phyloP scores from a whole-genome alignment of 2,888 invertebrate species.

The Brenthis hecate region DNA sequence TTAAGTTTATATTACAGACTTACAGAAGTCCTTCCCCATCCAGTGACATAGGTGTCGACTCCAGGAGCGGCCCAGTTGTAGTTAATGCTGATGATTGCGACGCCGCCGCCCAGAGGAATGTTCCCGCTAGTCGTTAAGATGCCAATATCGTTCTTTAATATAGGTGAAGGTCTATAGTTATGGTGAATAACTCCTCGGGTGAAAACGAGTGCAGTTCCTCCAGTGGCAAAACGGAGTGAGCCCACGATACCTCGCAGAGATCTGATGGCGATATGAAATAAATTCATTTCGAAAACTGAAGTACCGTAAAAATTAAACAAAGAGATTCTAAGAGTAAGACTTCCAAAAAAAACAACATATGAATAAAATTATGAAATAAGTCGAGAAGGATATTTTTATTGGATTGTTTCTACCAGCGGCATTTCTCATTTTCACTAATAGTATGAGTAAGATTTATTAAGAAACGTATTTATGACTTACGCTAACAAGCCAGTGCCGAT shows the following conservation, averaged over 20 bases:
- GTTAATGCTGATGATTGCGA: conserved; percentile 31
- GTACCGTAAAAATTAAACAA: too few relatives aligned
- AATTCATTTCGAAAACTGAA: neutral
- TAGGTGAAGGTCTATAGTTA: conserved; percentile 48
- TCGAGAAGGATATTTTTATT: too few relatives aligned
- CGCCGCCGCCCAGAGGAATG: conserved; percentile 37
- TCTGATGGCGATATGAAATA: conserved; percentile 41
- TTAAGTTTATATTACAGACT: conserved; percentile 21
- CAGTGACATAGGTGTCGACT: conserved; percentile 44
- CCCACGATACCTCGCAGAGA: conserved; percentile 58
- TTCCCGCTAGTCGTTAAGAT: conserved; percentile 41
- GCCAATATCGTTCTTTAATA: conserved; percentile 52
- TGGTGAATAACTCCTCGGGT: conserved; percentile 59
- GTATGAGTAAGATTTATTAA: too few relatives aligned
- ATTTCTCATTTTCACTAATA: too few relatives aligned
- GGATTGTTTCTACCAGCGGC: too few relatives aligned
- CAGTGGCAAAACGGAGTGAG: conserved; percentile 57
- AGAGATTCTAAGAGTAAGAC: too few relatives aligned
- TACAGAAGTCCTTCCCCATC: conserved; percentile 50
- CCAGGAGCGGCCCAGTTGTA: conserved; percentile 42
- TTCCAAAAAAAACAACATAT: too few relatives aligned
- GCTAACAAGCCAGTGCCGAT: conserved; percentile 42
- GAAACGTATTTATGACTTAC: neutral
- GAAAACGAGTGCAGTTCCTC: conserved; percentile 50
- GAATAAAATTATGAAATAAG: too few relatives aligned